A percentile compares a stretch with the other conserved stretches of the same genome.
Conservation (phyloP, 2,797 vertebrate genomes). For the Chrosomus eos region DNA sequence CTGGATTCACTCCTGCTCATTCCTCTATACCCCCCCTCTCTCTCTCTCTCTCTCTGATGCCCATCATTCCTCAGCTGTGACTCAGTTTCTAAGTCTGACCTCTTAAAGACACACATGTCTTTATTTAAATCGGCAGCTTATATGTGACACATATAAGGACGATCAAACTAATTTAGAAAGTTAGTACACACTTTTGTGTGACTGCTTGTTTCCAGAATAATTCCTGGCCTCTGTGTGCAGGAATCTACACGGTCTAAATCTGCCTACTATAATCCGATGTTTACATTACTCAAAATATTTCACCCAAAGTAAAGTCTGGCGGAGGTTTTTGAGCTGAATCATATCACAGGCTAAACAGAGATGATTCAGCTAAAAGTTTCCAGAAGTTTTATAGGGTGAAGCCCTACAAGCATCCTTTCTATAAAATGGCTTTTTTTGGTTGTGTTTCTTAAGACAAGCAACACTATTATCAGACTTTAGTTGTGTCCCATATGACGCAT, state of each 20-base stretch:
- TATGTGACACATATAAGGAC: slow-evolving; percentile 1
- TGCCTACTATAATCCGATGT: slow-evolving; percentile 16
- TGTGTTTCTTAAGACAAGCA: background rate
- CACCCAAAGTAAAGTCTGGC: slow-evolving; percentile 2
- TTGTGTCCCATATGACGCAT: background rate
- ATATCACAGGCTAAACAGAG: background rate
- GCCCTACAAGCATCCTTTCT: background rate
- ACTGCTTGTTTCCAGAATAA: slow-evolving; percentile 21
- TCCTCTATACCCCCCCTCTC: slow-evolving; percentile 6
- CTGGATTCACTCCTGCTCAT: slow-evolving; percentile 28
- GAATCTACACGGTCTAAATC: background rate
- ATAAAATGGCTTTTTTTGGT: slow-evolving; percentile 26
- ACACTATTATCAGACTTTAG: background rate
- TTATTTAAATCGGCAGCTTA: slow-evolving; percentile 62
- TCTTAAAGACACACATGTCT: slow-evolving; percentile 74
- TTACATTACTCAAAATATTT: slow-evolving; percentile 23
- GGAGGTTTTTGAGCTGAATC: background rate
- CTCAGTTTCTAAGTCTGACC: slow-evolving; percentile 71
- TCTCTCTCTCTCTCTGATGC: slow-evolving; percentile 29
- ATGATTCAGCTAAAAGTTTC: slow-evolving; percentile 13
- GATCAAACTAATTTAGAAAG: slow-evolving; percentile 28
- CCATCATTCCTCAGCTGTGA: slow-evolving; percentile 65
- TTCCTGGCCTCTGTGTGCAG: background rate
- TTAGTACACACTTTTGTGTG: background rate
- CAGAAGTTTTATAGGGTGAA: slow-evolving; percentile 22